Conservation (phyloP, 2,113 vertebrate genomes). For the Ptilonorhynchus violaceus region DNA sequence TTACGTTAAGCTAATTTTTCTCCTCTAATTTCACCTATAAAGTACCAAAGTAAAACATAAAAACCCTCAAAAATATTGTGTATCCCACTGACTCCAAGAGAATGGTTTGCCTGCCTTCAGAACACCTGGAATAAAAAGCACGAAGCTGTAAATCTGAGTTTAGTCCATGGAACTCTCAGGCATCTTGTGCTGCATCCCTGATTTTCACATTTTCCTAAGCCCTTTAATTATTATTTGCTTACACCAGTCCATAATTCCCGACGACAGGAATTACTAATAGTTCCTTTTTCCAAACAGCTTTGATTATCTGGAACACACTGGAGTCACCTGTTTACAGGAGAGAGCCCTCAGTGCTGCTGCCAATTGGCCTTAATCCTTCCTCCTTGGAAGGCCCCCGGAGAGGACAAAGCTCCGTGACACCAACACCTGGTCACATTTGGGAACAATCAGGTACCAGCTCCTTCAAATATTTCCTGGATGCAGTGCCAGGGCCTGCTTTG, state of each 20-base stretch:
- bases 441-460: not conserved
- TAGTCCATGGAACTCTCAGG: not conserved
- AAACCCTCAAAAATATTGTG: accelerated
- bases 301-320: not conserved
- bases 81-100: not conserved
- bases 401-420: not conserved
- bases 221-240: not conserved
- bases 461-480: not conserved
- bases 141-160: not conserved
- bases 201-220: not conserved
- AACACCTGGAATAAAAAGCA: not conserved
- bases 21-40: not conserved
- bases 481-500: not conserved
- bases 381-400: not conserved
- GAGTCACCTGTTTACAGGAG: not conserved
- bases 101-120: not conserved
- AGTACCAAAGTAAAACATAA: not conserved
- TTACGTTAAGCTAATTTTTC: not conserved
- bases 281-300: not conserved
- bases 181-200: not conserved
- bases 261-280: not conserved
- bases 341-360: not conserved
- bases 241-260: not conserved
- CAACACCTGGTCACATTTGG: too few relatives aligned
- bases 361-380: not conserved